These are phyloP conservation scores for Neomicropteryx cornuta DNA, from an alignment of 1,140 invertebrate species.

Conservation along the genomic window DNA sequence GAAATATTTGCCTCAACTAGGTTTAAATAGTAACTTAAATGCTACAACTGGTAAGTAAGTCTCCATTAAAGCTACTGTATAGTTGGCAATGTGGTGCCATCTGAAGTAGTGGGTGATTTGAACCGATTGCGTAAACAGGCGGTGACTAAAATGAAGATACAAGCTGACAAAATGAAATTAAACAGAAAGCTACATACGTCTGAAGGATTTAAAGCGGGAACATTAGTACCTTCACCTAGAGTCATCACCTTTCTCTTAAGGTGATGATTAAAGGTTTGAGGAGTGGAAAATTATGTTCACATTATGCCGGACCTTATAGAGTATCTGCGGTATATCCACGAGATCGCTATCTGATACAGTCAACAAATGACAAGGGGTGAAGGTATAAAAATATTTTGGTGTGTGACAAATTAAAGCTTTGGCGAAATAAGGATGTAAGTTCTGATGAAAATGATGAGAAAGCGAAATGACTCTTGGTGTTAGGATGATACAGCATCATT, in stretches of 20 bases:
- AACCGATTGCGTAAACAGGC: background rate
- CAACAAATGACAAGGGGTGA: background rate
- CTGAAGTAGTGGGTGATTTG: background rate
- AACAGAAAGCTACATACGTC: background rate
- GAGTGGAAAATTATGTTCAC: conserved; percentile 4
- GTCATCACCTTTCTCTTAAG: too few species aligned
- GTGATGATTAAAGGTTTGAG: background rate
- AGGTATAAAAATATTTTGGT: conserved; percentile 4
- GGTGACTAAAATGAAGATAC: background rate
- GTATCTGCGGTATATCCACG: too few species aligned
- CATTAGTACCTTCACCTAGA: background rate
- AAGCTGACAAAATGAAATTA: background rate
- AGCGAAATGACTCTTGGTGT: too few species aligned
- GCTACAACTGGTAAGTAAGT: conserved; percentile 2
- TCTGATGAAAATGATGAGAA: too few species aligned
- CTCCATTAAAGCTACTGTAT: conserved; percentile 5
- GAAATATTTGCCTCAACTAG: conserved; percentile 4
- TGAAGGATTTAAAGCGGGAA: background rate
- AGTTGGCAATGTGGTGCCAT: background rate
- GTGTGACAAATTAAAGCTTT: conserved; percentile 5
- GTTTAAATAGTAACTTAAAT: too few species aligned
- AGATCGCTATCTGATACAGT: conserved; percentile 13
- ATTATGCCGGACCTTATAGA: conserved; percentile 6
- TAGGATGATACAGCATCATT: too few species aligned
- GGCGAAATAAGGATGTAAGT: too few species aligned